These are phyloP conservation scores for Megalops cyprinoides DNA, from an alignment of 2,797 vertebrate species.

Conservation along the genomic window DNA sequence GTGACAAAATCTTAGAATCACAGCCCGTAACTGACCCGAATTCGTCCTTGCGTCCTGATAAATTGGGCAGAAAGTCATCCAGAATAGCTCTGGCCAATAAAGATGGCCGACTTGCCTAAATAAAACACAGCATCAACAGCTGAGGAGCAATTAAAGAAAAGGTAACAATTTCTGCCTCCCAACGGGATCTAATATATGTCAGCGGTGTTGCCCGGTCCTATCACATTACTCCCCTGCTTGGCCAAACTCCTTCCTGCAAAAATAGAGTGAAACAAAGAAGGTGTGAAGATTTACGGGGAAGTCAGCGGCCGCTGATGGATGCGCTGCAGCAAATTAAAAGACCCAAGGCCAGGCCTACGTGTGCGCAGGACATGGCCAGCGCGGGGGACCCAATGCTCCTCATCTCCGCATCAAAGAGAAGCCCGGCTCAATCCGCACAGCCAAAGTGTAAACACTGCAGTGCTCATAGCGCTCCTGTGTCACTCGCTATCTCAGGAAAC, in stretches of 20 bases:
- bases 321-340: constrained; percentile 1
- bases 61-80: background rate
- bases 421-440: no score
- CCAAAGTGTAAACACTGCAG: no score
- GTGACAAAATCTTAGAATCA: background rate
- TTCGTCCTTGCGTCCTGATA: background rate
- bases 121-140: constrained; percentile 11
- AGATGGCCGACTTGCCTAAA: background rate
- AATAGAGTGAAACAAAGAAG: constrained; percentile 34
- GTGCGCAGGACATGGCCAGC: background rate
- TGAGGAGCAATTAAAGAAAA: constrained; percentile 12
- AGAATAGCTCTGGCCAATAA: background rate
- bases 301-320: constrained; percentile 10
- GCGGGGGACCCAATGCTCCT: background rate
- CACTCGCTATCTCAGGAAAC: no score
- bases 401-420: no score
- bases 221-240: constrained; percentile 15
- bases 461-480: no score
- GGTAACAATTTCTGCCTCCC: constrained; percentile 7
- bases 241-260: constrained; percentile 21
- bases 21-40: background rate
- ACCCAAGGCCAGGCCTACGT: background rate
- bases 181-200: background rate
- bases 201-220: background rate
- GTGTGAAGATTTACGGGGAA: constrained; percentile 16